A percentile compares a stretch with the other conserved stretches of the same genome.
Evolutionary conservation across 2,888 invertebrate genomes (phyloP).

Genomic region (Phymatocera aterrima): DNA sequence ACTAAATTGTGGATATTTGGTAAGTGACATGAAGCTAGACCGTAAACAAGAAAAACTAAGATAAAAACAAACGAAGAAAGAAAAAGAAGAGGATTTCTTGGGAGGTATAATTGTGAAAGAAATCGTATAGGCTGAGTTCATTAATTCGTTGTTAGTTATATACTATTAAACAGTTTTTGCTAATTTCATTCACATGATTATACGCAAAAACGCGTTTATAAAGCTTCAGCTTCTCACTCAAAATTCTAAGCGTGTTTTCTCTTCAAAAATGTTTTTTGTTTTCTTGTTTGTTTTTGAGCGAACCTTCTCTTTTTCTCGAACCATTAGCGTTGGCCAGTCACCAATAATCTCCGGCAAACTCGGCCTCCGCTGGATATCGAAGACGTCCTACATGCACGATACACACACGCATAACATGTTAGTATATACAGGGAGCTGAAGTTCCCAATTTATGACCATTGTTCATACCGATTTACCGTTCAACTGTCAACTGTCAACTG

Average conservation of each 20-base stretch:
- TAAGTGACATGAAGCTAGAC: background rate
- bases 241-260: constrained; percentile 48
- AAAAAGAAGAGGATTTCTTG: background rate
- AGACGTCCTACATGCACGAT: constrained; percentile 80
- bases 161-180: background rate
- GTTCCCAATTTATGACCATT: constrained; percentile 44
- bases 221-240: constrained; percentile 35
- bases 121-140: background rate
- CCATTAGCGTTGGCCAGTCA: constrained; percentile 86
- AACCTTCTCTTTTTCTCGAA: constrained; percentile 83
- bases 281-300: constrained; percentile 75
- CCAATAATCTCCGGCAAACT: constrained; percentile 82
- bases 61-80: background rate
- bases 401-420: constrained; percentile 49
- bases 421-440: constrained; percentile 38
- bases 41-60: background rate
- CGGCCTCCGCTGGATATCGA: constrained; percentile 82
- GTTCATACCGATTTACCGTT: constrained; percentile 35
- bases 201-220: no score
- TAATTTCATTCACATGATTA: background rate
- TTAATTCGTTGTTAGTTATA: background rate
- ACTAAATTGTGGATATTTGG: background rate
- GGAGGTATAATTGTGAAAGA: background rate
- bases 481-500: background rate
- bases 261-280: no score